phyloP scores from a whole-genome alignment of 2,797 vertebrate species.

The Enteromius anoplus region DNA sequence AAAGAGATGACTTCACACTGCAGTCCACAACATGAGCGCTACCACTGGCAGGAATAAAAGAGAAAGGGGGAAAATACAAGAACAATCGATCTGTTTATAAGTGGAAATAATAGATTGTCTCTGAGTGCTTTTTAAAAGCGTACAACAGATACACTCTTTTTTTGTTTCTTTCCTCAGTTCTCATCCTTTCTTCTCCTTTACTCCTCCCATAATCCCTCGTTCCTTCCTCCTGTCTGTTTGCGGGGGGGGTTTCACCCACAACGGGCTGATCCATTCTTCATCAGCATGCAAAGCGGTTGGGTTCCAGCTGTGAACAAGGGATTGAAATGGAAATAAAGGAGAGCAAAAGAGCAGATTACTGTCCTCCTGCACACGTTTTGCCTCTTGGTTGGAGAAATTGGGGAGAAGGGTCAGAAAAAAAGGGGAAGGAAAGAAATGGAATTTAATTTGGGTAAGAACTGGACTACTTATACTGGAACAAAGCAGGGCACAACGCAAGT shows the following conservation, averaged over 20 bases:
- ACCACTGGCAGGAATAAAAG: neutral
- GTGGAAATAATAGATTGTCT: constrained; percentile 52
- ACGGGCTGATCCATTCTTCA: constrained; percentile 62
- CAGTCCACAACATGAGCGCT: neutral
- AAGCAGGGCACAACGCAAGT: neutral
- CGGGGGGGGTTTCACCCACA: neutral
- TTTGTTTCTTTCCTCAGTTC: constrained; percentile 6
- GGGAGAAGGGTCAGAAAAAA: constrained; percentile 51
- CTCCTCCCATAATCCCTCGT: constrained; percentile 7
- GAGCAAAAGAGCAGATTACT: constrained; percentile 68
- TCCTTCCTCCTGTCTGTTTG: constrained; percentile 17
- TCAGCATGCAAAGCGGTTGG: constrained; percentile 71
- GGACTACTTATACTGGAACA: neutral
- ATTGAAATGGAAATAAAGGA: constrained; percentile 80
- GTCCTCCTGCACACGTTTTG: constrained; percentile 59
- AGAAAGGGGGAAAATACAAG: neutral
- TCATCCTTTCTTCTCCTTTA: neutral
- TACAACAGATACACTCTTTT: constrained; percentile 29
- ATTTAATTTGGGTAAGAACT: constrained; percentile 11
- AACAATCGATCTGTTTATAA: constrained; percentile 41
- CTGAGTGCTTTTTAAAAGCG: constrained; percentile 48
- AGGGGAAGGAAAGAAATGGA: neutral
- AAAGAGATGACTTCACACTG: constrained; percentile 20
- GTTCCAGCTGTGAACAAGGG: constrained; percentile 76
- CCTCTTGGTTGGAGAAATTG: constrained; percentile 63